These are phyloP conservation scores for Kryphioiulus occultus DNA, from an alignment of 2,888 invertebrate genomes.

Conservation along the genomic window DNA sequence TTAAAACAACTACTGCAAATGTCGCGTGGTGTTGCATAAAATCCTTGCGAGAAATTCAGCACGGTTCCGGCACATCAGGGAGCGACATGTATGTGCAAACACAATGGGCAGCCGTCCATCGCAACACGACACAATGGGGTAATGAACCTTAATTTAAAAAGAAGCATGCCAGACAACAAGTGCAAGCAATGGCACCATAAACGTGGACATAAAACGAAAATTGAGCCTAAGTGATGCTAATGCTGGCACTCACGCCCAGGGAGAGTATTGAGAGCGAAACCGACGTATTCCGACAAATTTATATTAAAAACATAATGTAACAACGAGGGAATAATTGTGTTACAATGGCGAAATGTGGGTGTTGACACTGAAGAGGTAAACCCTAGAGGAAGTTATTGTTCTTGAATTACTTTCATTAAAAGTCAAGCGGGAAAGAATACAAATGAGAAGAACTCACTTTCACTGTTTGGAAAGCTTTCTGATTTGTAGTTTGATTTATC, in stretches of 20 bases:
- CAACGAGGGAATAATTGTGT: neutral
- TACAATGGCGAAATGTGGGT: neutral
- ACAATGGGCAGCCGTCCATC: neutral
- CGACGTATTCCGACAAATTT: neutral
- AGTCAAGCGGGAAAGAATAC: conserved; percentile 14
- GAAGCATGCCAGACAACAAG: neutral
- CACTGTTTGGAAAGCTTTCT: neutral
- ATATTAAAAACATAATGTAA: neutral
- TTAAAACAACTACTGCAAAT: neutral
- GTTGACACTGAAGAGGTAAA: neutral
- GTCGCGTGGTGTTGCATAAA: neutral
- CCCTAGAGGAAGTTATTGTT: conserved; percentile 8
- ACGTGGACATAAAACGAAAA: neutral
- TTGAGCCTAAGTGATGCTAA: conserved; percentile 27
- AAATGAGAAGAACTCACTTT: conserved; percentile 29
- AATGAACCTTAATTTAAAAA: conserved; percentile 33
- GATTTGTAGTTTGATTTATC: conserved; percentile 11
- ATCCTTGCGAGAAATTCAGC: neutral
- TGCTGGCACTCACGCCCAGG: neutral
- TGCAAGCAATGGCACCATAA: neutral
- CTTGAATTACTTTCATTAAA: neutral
- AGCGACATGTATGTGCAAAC: neutral
- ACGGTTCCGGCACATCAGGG: neutral
- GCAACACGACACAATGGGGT: neutral
- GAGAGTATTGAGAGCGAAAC: conserved; percentile 7